A percentile compares a stretch with the other conserved stretches of the same genome.
Conservation (phyloP, 2,113 vertebrate species). For the Chitala chitala region DNA sequence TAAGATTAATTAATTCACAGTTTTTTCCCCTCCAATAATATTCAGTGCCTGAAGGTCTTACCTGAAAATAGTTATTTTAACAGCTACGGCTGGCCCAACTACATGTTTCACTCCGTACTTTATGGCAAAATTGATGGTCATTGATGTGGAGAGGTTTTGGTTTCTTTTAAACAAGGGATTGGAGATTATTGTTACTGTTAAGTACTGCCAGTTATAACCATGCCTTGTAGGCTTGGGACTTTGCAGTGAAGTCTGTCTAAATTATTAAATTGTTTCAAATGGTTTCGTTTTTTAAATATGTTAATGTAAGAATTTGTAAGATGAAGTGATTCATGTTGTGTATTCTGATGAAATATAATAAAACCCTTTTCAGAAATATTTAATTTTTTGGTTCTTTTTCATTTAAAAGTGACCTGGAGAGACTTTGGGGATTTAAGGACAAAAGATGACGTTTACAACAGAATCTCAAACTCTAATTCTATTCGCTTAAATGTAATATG, state of each 20-base stretch:
- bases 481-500: not conserved
- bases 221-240: no score
- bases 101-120: no score
- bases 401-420: no score
- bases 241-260: not conserved
- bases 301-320: not conserved
- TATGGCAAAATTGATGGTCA: no score
- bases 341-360: conserved; percentile 19
- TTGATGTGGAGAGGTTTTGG: no score
- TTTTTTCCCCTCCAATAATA: no score
- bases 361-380: not conserved
- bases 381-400: not conserved
- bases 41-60: no score
- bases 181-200: not conserved
- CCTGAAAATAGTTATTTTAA: no score
- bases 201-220: not conserved
- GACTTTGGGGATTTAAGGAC: not conserved
- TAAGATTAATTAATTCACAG: not conserved
- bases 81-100: no score
- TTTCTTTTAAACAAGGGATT: no score
- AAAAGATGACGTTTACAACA: not conserved
- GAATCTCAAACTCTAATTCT: not conserved
- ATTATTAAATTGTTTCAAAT: not conserved
- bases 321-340: not conserved
- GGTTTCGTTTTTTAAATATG: not conserved